Percentiles rank a stretch among this genome's conserved stretches.
These are phyloP conservation scores for Sminthurinus signatus DNA, from an alignment of 1,140 invertebrate species.

Conservation along the genomic window DNA sequence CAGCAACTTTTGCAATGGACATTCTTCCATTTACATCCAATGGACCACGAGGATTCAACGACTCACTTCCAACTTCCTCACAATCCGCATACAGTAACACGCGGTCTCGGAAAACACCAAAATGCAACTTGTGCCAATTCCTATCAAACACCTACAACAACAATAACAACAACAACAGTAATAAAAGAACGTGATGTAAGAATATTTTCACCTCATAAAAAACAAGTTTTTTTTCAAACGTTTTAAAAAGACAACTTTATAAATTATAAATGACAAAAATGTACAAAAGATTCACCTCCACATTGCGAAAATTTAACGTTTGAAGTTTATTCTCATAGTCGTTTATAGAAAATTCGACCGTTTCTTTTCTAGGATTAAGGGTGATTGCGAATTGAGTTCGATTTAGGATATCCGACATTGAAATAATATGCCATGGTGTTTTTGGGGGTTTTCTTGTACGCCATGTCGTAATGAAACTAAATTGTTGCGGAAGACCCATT, in stretches of 20 bases:
- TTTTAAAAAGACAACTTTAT: too few species aligned
- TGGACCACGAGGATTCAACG: constrained; percentile 52
- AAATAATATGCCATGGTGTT: constrained; percentile 62
- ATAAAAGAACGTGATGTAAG: background rate
- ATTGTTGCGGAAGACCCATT: constrained; percentile 61
- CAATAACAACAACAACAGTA: constrained; percentile 2
- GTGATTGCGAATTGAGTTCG: constrained; percentile 61
- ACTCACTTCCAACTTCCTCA: constrained; percentile 47
- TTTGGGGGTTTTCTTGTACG: constrained; percentile 54
- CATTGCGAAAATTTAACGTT: constrained; percentile 54
- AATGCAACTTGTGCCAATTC: constrained; percentile 74
- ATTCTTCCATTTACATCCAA: constrained; percentile 63
- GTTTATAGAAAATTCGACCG: constrained; percentile 57
- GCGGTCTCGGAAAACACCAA: constrained; percentile 60
- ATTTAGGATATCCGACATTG: constrained; percentile 55
- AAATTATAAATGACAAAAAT: too few species aligned
- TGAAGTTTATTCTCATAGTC: constrained; percentile 55
- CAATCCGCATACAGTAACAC: constrained; percentile 67
- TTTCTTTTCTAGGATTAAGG: constrained; percentile 56
- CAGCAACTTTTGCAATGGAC: constrained; percentile 56
- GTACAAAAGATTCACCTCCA: constrained; percentile 52
- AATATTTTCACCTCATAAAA: too few species aligned
- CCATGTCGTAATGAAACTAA: constrained; percentile 63
- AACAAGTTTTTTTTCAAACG: background rate
- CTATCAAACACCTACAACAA: constrained; percentile 61